Evolutionary conservation across 2,797 vertebrate genomes (phyloP), one percentile per base, ranked within the genome.

Genomic region (Hoplostethus mediterraneus): DNA sequence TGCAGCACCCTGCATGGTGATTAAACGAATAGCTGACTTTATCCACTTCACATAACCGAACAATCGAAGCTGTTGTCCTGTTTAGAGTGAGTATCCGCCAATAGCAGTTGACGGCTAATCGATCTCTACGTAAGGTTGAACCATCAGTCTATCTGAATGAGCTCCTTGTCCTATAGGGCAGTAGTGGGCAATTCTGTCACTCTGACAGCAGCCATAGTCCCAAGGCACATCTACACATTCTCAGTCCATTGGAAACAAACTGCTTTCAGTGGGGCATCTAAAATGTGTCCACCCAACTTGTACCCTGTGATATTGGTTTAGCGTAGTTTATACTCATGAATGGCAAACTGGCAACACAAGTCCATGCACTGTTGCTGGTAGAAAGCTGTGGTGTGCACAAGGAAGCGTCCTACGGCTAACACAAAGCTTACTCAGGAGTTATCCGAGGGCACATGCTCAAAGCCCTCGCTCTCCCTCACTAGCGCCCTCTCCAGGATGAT

Each of bases 391-490:
- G 30, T 55, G 5, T 55, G 12, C 28, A 9, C 16, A 17, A 7
- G 8, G 21, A 40, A n/a, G 30, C 30, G 25, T 44, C 58, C 40
- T 28, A 31, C 6, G 40, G 72, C 28, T 28, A 28, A 28, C 28
- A 28, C 28, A 28, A 28, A 28, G 28, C 28, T 28, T 28, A 62
- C 80, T 98, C 96, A 99, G 86, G 97, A 97, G 75, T 95, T 96
- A 91, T 98, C 97, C 0, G 97, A 96, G 1, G 96, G 96, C 72
- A 96, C 95, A 0, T 97, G 97, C 90, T 98, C 97, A 3, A 99
- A 98, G 70, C 97, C 98, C 82, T 99, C 97, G 7, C 97, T 99
- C 94, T 99, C 98, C 67, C 97, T 95, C 54, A 99, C 98, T 75
- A 99, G 87, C 0, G 97, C 97, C 21, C 98, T 94, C 84, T 99